Percentiles rank a stretch among this genome's conserved stretches.
Conservation (phyloP, 2,797 vertebrate species). For the Gambusia yucatana region DNA sequence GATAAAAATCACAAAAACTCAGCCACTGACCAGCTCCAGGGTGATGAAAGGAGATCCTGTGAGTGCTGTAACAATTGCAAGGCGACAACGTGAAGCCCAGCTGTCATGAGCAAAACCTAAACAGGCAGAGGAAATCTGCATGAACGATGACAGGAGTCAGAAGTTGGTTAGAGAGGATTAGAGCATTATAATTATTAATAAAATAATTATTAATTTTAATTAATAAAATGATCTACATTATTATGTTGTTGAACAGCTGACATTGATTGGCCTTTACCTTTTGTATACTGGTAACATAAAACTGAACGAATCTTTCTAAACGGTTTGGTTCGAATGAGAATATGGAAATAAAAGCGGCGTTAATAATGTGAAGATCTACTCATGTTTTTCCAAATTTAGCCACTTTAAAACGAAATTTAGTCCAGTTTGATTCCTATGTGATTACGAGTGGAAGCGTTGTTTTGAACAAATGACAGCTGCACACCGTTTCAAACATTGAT, state of each 20-base stretch:
- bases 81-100: no score
- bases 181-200: no score
- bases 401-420: no score
- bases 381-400: background rate
- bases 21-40: no score
- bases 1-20: background rate
- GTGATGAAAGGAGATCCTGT: no score
- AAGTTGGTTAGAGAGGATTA: no score
- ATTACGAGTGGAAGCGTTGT: background rate
- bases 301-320: background rate
- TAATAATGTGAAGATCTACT: background rate
- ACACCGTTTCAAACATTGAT: conserved; percentile 92
- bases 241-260: background rate
- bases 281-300: background rate
- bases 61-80: no score
- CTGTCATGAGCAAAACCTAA: no score
- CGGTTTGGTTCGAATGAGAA: background rate
- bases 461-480: conserved; percentile 50
- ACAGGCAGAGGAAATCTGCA: no score
- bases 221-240: background rate
- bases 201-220: no score
- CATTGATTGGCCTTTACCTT: background rate
- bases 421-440: background rate
- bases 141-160: no score
- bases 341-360: background rate